These are phyloP conservation scores for Ichneumoninae sp. DNA, from an alignment of 2,888 invertebrate species.

Conservation along the genomic window DNA sequence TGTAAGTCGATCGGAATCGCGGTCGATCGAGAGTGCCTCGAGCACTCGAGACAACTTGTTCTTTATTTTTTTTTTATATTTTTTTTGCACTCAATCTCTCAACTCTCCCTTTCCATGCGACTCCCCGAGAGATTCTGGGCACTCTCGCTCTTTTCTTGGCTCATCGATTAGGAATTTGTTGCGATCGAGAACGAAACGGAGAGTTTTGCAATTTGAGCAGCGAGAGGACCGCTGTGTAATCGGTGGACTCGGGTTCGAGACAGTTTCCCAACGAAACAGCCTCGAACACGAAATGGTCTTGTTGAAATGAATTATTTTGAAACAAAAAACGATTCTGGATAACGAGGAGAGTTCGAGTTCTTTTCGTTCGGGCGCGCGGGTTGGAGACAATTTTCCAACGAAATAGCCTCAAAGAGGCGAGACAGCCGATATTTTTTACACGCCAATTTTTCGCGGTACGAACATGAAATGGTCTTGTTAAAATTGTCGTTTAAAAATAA, in stretches of 20 bases:
- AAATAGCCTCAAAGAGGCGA: too few species aligned
- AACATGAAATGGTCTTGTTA: neutral
- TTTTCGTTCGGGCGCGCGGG: too few species aligned
- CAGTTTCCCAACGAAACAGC: neutral
- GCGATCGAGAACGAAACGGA: slow-evolving; percentile 36
- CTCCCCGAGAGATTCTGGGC: neutral
- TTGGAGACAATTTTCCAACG: too few species aligned
- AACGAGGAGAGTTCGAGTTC: too few species aligned
- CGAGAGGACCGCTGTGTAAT: neutral
- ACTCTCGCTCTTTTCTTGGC: slow-evolving; percentile 50
- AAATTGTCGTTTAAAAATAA: neutral
- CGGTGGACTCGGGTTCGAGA: neutral
- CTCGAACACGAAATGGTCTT: neutral
- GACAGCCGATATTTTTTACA: neutral
- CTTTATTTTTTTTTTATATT: slow-evolving; percentile 10
- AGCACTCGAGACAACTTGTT: neutral
- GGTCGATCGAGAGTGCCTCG: slow-evolving; percentile 42
- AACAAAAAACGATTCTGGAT: too few species aligned
- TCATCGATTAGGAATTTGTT: slow-evolving; percentile 62
- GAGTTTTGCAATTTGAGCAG: neutral
- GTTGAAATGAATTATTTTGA: too few species aligned
- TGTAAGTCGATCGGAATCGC: slow-evolving; percentile 44
- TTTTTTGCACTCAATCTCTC: neutral
- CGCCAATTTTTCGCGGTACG: neutral
- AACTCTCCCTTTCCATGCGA: slow-evolving; percentile 8